Evolutionary conservation across 2,888 invertebrate species (phyloP), one percentile per base, ranked within the genome.

Genomic region (Folsomia candida): DNA sequence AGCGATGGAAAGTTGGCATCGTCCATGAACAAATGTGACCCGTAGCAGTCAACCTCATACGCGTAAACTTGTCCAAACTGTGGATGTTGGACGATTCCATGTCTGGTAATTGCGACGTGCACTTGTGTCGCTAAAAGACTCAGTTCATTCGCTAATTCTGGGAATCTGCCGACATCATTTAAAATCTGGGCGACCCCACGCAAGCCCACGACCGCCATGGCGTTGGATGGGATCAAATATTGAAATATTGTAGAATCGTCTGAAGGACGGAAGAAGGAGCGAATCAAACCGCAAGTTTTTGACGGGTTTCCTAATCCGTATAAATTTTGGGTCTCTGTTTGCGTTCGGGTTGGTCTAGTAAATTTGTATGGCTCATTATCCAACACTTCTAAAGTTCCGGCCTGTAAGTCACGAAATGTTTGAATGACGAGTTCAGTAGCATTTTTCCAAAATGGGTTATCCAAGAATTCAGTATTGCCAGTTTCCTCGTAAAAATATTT

Each of bases 241-340:
- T 76, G 78, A 51, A 76, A 72, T 47, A 75, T 67, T 1, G 76
- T 76, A 6, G 78, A 71, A 61, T 78, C 76, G 70, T 78, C 78
- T 24, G 78, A 78, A 26, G 78, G 78, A 9, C 78, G 47, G 68
- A 78, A 78, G 62, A 78, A 78, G 11, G 78, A 78, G 11, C 78
- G 68, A 29, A 78, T 73, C 1, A 78, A 67, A n/a, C 78, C 78
- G 57, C 78, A 78, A 22, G 75, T 60, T 54, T 65, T 74, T 0
- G 69, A 70, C 18, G 76, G 74, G 58, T 77, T 77, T 18, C 75
- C 75, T 3, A 69, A 24, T 54, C 75, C 75, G 60, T 74, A 68
- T 51, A 78, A 71, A 69, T 78, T 76, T n/a, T 72, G 72, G 9
- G 78, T 78, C 70, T 78, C 78, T 0, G 75, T 73, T 29, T 76